Percentiles rank a stretch among this genome's conserved stretches.
Evolutionary conservation across 2,797 vertebrate genomes (phyloP).

Genomic region (Synanceia verrucosa): DNA sequence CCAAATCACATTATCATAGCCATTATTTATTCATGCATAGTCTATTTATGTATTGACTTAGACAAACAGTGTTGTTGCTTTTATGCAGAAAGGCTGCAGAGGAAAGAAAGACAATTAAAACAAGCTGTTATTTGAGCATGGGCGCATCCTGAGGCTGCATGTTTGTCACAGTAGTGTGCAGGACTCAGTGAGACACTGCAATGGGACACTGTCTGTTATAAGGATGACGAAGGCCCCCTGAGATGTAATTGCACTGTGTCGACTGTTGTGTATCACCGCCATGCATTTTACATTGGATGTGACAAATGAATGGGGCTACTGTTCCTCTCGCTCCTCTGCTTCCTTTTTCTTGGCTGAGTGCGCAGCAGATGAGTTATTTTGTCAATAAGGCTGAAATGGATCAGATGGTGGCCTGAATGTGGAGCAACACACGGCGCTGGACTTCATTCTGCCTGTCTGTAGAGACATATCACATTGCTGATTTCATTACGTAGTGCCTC

Average conservation of each 20-base stretch:
- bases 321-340: slow-evolving; percentile 25
- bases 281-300: slow-evolving; percentile 42
- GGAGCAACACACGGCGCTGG: slow-evolving; percentile 14
- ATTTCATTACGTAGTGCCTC: neutral
- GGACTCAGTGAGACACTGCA: slow-evolving; percentile 17
- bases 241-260: slow-evolving; percentile 52
- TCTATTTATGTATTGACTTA: slow-evolving; percentile 61
- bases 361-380: slow-evolving; percentile 56
- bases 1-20: slow-evolving; percentile 58
- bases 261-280: slow-evolving; percentile 38
- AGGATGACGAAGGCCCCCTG: neutral
- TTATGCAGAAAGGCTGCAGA: slow-evolving; percentile 22
- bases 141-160: slow-evolving; percentile 29
- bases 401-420: slow-evolving; percentile 31
- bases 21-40: slow-evolving; percentile 73
- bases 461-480: slow-evolving; percentile 2
- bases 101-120: slow-evolving; percentile 29
- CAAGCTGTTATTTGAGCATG: slow-evolving; percentile 23
- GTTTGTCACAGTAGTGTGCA: slow-evolving; percentile 29
- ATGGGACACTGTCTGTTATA: slow-evolving; percentile 21
- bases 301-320: slow-evolving; percentile 29
- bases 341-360: slow-evolving; percentile 43
- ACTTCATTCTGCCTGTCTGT: slow-evolving; percentile 13
- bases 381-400: slow-evolving; percentile 45
- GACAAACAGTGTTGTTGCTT: slow-evolving; percentile 59